Percentiles rank a stretch among this genome's conserved stretches.
phyloP scores from a whole-genome alignment of 2,797 vertebrate genomes.

The Intellagama lesueurii region DNA sequence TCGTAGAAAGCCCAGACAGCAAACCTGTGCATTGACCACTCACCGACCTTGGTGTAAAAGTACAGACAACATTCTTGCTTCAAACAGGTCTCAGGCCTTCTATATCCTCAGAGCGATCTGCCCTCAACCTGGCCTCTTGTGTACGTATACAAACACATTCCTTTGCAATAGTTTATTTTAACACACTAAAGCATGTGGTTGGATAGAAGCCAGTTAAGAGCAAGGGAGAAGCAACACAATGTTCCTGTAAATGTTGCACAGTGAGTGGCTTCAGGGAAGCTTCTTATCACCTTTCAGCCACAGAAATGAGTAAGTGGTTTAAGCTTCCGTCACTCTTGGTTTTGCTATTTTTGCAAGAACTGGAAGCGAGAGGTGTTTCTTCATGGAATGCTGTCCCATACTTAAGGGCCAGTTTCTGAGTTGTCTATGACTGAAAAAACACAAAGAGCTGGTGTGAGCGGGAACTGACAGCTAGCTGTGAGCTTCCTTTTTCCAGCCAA shows the following conservation, averaged over 20 bases:
- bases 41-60: not conserved
- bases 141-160: not conserved
- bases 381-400: too few relatives aligned
- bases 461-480: not conserved
- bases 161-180: slow-evolving; percentile 23
- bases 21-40: not conserved
- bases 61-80: not conserved
- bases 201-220: slow-evolving; percentile 13
- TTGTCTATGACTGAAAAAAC: not conserved
- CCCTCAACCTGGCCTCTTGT: not conserved
- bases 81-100: too few relatives aligned
- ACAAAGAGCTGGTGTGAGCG: not conserved
- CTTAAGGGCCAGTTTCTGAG: not conserved
- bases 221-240: not conserved
- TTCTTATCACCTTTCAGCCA: slow-evolving; percentile 7
- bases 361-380: not conserved
- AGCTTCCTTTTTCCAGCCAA: not conserved
- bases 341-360: not conserved
- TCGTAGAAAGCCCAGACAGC: not conserved
- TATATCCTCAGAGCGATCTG: not conserved
- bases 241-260: not conserved
- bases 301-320: not conserved
- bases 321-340: not conserved
- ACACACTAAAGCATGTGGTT: not conserved
- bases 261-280: slow-evolving; percentile 11